A percentile compares a stretch with the other conserved stretches of the same genome.
These are phyloP conservation scores for Choristoneura rosaceana DNA, from an alignment of 2,888 invertebrate species.

Conservation along the genomic window DNA sequence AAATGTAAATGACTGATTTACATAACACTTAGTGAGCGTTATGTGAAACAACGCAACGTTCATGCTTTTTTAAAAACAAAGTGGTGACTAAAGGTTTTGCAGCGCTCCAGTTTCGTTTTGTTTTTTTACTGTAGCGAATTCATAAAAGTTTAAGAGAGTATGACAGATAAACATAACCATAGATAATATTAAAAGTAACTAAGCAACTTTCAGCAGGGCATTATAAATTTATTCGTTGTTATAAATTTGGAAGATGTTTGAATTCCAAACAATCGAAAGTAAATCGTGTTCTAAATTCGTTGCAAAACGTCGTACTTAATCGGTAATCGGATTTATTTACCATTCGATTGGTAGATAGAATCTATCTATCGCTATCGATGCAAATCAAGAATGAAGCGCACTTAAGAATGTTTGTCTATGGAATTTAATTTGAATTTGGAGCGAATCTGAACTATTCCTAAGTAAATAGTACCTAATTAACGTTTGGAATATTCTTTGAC, in stretches of 20 bases:
- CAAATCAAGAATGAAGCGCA: conserved; percentile 52
- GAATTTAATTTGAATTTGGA: conserved; percentile 45
- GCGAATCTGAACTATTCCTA: conserved; percentile 23
- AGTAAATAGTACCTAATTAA: conserved; percentile 16
- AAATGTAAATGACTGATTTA: conserved; percentile 38
- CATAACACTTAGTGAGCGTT: conserved; percentile 37
- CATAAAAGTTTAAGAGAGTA: not conserved
- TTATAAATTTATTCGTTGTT: too few species aligned
- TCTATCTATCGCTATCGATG: conserved; percentile 50
- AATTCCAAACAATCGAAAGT: conserved; percentile 24
- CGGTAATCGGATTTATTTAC: conserved; percentile 43
- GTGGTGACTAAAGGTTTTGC: conserved; percentile 13
- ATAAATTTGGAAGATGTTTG: not conserved
- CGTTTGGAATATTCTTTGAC: not conserved
- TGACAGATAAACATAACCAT: not conserved
- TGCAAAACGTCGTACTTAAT: conserved; percentile 30
- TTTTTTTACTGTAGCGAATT: not conserved
- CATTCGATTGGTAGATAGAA: conserved; percentile 47
- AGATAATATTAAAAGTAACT: not conserved
- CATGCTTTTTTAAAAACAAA: conserved; percentile 31
- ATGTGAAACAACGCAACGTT: conserved; percentile 28
- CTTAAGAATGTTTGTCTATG: conserved; percentile 51
- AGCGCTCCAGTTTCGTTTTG: conserved; percentile 9
- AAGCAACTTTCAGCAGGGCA: too few species aligned
- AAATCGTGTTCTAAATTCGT: conserved; percentile 26